A percentile compares a stretch with the other conserved stretches of the same genome.
Conservation (phyloP, 2,113 vertebrate species). For the Rhineura floridana region DNA sequence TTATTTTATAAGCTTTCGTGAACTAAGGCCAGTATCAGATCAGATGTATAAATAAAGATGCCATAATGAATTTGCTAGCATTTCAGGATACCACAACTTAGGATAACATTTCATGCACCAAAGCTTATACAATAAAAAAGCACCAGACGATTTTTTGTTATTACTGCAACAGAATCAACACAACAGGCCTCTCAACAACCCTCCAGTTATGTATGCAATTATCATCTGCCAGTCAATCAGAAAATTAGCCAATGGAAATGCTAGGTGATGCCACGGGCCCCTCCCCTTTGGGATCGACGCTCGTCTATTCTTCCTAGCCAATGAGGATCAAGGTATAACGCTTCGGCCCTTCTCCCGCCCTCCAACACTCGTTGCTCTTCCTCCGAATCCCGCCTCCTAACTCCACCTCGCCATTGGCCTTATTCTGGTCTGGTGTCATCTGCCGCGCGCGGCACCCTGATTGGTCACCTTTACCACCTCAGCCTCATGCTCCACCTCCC, state of each 20-base stretch:
- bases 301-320: not conserved
- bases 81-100: not conserved
- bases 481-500: slow-evolving; percentile 15
- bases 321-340: not conserved
- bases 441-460: slow-evolving; percentile 19
- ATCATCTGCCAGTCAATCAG: not conserved
- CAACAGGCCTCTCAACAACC: not conserved
- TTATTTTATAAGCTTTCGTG: no score
- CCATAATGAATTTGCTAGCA: no score
- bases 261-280: fast-evolving
- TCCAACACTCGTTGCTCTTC: not conserved
- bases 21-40: no score
- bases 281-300: not conserved
- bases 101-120: no score
- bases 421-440: not conserved
- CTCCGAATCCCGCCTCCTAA: fast-evolving
- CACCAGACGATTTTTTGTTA: not conserved
- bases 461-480: not conserved
- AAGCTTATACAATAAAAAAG: no score
- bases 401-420: fast-evolving
- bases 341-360: not conserved
- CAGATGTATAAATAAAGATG: no score
- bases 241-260: fast-evolving
- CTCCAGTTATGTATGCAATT: not conserved
- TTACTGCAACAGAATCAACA: not conserved